Evolutionary conservation across 2,888 invertebrate species (phyloP).

Genomic region (Ephialtes manifestator): DNA sequence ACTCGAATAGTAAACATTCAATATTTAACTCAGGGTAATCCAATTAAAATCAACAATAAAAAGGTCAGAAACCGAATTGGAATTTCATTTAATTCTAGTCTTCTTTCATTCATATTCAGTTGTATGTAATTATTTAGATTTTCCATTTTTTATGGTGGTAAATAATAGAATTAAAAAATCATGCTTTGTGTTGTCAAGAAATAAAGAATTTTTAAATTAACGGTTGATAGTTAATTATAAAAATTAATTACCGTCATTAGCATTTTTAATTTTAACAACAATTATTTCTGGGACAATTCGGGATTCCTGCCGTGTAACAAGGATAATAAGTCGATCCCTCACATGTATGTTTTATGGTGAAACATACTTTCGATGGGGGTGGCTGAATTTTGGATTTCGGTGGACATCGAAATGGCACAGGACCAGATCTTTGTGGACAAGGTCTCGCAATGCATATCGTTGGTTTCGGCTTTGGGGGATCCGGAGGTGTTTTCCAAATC

Average conservation of each 20-base stretch:
- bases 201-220: neutral
- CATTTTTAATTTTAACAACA: slow-evolving; percentile 20
- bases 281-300: slow-evolving; percentile 50
- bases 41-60: too few species aligned
- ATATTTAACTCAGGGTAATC: neutral
- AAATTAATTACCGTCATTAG: neutral
- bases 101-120: too few species aligned
- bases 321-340: slow-evolving; percentile 74
- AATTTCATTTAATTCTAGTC: too few species aligned
- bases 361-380: slow-evolving; percentile 74
- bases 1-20: neutral
- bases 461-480: slow-evolving; percentile 65
- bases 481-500: slow-evolving; percentile 71
- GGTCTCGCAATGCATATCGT: slow-evolving; percentile 74
- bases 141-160: neutral
- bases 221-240: neutral
- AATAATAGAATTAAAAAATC: neutral
- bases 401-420: slow-evolving; percentile 52
- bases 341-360: slow-evolving; percentile 74
- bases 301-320: slow-evolving; percentile 72
- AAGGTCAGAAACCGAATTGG: too few species aligned
- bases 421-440: slow-evolving; percentile 58
- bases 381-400: slow-evolving; percentile 69
- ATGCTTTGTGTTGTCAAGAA: neutral
- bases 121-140: too few species aligned